Conservation (phyloP, 2,888 invertebrate genomes). For the Cosmorhoe ocellata region DNA sequence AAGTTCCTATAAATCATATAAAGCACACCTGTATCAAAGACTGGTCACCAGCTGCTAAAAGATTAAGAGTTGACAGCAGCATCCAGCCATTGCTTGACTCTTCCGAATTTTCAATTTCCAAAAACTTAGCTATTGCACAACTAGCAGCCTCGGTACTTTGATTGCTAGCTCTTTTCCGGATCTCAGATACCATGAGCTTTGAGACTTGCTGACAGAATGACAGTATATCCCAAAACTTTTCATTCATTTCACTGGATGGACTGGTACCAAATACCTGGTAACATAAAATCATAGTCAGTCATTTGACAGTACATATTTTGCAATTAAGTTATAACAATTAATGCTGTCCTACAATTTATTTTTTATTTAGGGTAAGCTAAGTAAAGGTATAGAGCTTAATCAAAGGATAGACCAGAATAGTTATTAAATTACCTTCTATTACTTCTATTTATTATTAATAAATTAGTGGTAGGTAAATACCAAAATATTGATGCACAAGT, state of each 20-base stretch:
- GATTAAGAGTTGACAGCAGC: constrained; percentile 94
- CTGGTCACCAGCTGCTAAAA: constrained; percentile 94
- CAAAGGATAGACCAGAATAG: too few relatives aligned
- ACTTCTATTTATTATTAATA: too few relatives aligned
- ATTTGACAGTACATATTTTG: background rate
- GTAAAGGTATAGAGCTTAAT: too few relatives aligned
- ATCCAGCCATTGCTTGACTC: constrained; percentile 99
- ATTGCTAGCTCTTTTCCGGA: constrained; percentile 96
- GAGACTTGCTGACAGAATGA: constrained; percentile 98
- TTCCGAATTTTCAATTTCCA: constrained; percentile 97
- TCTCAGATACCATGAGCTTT: constrained; percentile 97
- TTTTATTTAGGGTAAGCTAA: too few relatives aligned
- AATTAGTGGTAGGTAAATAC: too few relatives aligned
- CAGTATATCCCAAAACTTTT: constrained; percentile 97
- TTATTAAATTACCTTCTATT: too few relatives aligned
- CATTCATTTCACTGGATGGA: constrained; percentile 97
- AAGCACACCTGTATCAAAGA: constrained; percentile 91
- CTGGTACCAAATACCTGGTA: constrained; percentile 94
- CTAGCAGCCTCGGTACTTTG: constrained; percentile 98
- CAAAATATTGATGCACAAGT: too few relatives aligned
- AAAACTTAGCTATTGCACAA: constrained; percentile 97
- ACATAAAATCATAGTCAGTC: background rate
- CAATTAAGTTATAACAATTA: too few relatives aligned
- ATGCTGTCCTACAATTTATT: too few relatives aligned
- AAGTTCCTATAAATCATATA: too few relatives aligned